Conservation (phyloP, 2,113 vertebrate species). For the Petaurus breviceps region DNA sequence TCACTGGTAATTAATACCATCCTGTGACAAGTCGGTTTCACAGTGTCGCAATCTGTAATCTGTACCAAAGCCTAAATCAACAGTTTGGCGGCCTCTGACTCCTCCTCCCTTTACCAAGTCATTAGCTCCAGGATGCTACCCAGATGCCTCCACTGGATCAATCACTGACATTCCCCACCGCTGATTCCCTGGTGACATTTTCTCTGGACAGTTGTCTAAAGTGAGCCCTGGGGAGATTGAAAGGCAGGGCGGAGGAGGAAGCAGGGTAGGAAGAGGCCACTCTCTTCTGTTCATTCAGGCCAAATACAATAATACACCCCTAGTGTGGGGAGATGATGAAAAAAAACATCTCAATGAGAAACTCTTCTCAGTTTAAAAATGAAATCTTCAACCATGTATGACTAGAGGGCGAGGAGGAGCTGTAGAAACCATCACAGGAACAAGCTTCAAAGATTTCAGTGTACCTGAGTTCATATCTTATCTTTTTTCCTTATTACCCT, state of each 20-base stretch:
- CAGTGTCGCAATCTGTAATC: neutral
- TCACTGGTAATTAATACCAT: neutral
- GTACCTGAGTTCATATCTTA: neutral
- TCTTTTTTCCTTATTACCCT: neutral
- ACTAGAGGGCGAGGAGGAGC: constrained; percentile 50
- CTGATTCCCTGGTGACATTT: neutral
- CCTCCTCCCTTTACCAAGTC: neutral
- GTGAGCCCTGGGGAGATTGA: neutral
- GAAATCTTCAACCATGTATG: neutral
- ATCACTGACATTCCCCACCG: neutral
- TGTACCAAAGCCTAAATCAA: neutral
- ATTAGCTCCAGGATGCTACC: neutral
- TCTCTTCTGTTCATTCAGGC: neutral
- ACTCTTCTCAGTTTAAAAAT: constrained; percentile 34
- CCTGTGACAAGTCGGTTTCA: neutral
- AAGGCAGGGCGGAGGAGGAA: neutral
- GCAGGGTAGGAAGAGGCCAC: rapidly evolving
- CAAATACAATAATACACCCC: neutral
- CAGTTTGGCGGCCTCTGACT: neutral
- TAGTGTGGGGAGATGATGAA: rapidly evolving
- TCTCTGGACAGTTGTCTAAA: neutral
- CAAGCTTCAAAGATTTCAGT: constrained; percentile 27
- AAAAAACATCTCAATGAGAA: neutral
- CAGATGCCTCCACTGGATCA: neutral
- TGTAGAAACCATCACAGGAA: neutral